Base-by-base conservation (phyloP, 2,888 invertebrate genomes). In the Nomada hirtipes region DNA sequence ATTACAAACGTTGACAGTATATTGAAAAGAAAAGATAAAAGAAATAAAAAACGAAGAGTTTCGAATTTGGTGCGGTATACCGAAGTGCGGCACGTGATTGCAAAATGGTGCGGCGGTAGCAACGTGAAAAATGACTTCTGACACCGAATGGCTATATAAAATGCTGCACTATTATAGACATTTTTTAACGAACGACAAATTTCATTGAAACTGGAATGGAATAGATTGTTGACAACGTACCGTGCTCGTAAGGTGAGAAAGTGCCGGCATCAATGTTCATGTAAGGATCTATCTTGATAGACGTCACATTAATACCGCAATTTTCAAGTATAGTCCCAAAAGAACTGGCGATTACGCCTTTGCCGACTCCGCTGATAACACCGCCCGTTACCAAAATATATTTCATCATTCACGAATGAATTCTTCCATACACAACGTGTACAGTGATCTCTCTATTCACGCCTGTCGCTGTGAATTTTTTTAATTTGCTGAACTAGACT, bases 241-340 rank as follows among this genome's bases (percentile, higher is more conserved):
- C 99, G 94, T 99, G 99, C 93, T 99, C 99, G 92, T 98, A 99
- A 0, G 99, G 99, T 13, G 99, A 99, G 95, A 99, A 99, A 36
- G 99, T 99, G 80, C 99, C 99, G 85, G 99, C 99, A 94, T 99
- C 99, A 83, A 99, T 98, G 94, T 99, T 99, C 87, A 99, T 98
- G 93, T 99, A 99, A 0, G 99, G 99, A 94, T 99, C 99, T 93
- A 99, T 99, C 96, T 99, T 99, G 91, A 99, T 99, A 61, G 99
- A 98, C 75, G 99, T 99, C 73, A 99, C 99, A 94, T 97, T 96
- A 86, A 99, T 97, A 47, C 98, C 98, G 93, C 98, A 98, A 91
- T 98, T 97, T 95, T 99, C 99, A 55, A 99, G 95, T 91, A 99
- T 96, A 55, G 98, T 98, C 64, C 99, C 99, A 94, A 99, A 97